Evolutionary conservation across 2,888 invertebrate genomes (phyloP).

Genomic region (Drosophila flavopinicola): DNA sequence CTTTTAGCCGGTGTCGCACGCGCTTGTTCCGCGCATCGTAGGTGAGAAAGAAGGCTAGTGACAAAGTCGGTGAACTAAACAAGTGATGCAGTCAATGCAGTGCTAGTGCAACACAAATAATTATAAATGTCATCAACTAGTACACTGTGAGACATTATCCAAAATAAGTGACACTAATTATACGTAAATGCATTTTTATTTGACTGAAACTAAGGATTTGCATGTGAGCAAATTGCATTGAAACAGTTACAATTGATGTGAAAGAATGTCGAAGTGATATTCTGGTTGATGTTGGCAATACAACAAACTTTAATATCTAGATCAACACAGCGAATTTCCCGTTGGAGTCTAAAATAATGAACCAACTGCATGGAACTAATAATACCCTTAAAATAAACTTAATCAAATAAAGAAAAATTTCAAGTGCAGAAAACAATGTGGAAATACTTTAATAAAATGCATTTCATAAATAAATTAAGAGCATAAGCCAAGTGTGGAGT

Average conservation of each 20-base stretch:
- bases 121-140: not conserved
- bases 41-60: slow-evolving; percentile 22
- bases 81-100: slow-evolving; percentile 35
- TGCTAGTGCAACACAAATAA: not conserved
- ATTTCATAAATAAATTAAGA: no score
- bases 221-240: not conserved
- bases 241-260: not conserved
- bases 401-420: no score
- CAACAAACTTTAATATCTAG: no score
- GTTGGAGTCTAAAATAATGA: no score
- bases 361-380: no score
- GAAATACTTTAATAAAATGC: no score
- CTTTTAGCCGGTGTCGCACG: slow-evolving; percentile 73
- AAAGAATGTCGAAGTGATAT: not conserved
- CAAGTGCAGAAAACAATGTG: no score
- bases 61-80: slow-evolving; percentile 16
- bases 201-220: not conserved
- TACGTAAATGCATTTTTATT: not conserved
- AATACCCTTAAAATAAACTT: no score
- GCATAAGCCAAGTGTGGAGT: no score
- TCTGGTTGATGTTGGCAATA: no score
- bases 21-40: slow-evolving; percentile 51
- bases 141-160: not conserved
- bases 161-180: not conserved
- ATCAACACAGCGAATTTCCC: no score